phyloP scores from a whole-genome alignment of 1,140 invertebrate genomes.

The Pollicipes pollicipes region DNA sequence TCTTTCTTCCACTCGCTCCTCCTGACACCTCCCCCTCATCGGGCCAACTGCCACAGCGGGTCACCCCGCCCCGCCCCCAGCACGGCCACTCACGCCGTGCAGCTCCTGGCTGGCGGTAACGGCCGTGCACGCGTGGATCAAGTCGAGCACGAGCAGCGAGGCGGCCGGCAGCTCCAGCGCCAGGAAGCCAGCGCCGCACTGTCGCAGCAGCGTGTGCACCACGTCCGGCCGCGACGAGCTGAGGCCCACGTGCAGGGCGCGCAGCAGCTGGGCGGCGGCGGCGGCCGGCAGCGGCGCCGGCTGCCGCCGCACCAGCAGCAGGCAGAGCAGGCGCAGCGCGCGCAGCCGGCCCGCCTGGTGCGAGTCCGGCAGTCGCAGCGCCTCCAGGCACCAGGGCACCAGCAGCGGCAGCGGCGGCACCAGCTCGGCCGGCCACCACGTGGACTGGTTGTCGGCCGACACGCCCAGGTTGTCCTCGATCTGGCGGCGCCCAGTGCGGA shows the following conservation, averaged over 20 bases:
- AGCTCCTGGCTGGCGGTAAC: conserved; percentile 65
- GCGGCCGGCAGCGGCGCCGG: neutral
- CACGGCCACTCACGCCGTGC: conserved; percentile 36
- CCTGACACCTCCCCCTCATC: neutral
- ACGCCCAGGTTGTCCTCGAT: conserved; percentile 57
- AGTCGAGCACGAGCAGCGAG: conserved; percentile 67
- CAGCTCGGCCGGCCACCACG: conserved; percentile 46
- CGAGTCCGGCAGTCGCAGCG: conserved; percentile 43
- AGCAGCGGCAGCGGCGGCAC: conserved; percentile 66
- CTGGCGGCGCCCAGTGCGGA: too few species aligned
- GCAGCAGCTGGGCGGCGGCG: conserved; percentile 54
- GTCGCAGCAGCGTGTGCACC: conserved; percentile 44
- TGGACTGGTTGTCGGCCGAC: conserved; percentile 49
- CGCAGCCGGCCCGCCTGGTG: conserved; percentile 54
- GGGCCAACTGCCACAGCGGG: neutral
- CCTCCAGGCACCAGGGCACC: conserved; percentile 66
- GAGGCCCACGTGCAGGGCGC: conserved; percentile 60
- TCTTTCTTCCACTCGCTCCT: too few species aligned
- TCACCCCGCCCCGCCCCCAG: neutral
- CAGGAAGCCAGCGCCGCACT: conserved; percentile 63
- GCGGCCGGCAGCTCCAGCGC: conserved; percentile 73
- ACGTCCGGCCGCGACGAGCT: conserved; percentile 32
- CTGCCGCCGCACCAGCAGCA: conserved; percentile 40
- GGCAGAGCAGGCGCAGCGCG: conserved; percentile 60
- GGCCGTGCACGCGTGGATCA: conserved; percentile 72